Conservation (phyloP, 2,888 invertebrate species). For the Apoda limacodes region DNA sequence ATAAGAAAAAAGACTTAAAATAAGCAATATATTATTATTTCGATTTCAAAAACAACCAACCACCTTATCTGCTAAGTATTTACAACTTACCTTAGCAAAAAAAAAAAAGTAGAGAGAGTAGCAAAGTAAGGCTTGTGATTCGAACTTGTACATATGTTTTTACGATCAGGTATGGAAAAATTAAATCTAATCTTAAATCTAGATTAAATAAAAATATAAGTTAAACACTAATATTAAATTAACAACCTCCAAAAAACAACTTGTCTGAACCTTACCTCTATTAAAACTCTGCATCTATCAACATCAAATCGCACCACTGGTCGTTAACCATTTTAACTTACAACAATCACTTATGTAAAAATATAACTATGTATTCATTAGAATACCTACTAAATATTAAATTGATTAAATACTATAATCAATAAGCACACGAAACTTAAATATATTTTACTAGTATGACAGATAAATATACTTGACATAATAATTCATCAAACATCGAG, state of each 20-base stretch:
- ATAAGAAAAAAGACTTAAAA: conserved; percentile 24
- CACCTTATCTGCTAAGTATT: conserved; percentile 43
- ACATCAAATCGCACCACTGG: conserved; percentile 66
- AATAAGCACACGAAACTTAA: no score
- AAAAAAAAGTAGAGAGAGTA: conserved; percentile 55
- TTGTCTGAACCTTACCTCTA: conserved; percentile 49
- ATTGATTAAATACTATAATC: no score
- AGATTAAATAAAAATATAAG: conserved; percentile 32
- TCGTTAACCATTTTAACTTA: conserved; percentile 44
- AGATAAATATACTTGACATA: no score
- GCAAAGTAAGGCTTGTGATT: no score
- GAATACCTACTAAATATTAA: no score
- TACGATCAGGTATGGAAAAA: no score
- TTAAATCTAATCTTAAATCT: no score
- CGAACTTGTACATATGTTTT: no score
- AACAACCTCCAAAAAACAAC: conserved; percentile 63
- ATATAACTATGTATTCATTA: no score
- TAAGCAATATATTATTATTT: conserved; percentile 54
- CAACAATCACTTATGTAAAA: conserved; percentile 53
- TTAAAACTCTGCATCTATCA: conserved; percentile 66
- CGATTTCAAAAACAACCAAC: conserved; percentile 51
- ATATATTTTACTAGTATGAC: no score
- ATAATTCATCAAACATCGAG: no score
- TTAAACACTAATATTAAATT: conserved; percentile 41
- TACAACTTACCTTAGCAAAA: conserved; percentile 46